Percentiles rank a stretch among this genome's conserved stretches.
These are phyloP conservation scores for Lagria hirta DNA, from an alignment of 2,888 invertebrate species.

Conservation along the genomic window DNA sequence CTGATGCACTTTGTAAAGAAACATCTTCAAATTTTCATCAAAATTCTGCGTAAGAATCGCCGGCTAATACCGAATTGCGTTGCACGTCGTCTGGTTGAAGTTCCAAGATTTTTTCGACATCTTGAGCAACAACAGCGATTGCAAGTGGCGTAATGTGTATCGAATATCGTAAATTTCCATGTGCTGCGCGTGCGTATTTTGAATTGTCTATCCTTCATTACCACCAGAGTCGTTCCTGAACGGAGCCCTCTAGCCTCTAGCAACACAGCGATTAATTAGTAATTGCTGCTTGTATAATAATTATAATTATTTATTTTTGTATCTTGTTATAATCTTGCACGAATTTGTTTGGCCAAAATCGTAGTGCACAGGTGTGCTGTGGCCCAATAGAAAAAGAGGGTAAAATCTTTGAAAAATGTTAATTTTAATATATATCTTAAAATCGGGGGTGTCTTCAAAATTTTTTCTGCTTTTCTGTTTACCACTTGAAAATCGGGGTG, in stretches of 20 bases:
- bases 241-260: conserved; percentile 1
- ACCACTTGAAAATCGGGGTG: too few relatives aligned
- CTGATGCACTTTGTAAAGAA: too few relatives aligned
- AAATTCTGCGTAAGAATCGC: too few relatives aligned
- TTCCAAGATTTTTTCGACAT: too few relatives aligned
- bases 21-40: too few relatives aligned
- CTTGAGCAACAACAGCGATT: too few relatives aligned
- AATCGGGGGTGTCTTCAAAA: too few relatives aligned
- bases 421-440: too few relatives aligned
- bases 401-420: conserved; percentile 1
- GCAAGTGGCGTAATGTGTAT: conserved; percentile 6
- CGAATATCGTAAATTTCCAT: conserved; percentile 1
- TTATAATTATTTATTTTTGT: conserved; percentile 1
- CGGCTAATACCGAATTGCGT: too few relatives aligned
- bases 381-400: conserved; percentile 13
- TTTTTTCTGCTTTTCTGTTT: too few relatives aligned
- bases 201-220: conserved; percentile 1
- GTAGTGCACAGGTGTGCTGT: conserved; percentile 13
- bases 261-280: conserved; percentile 1
- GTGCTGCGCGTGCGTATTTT: conserved; percentile 1
- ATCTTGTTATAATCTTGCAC: conserved; percentile 6
- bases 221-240: neutral
- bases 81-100: too few relatives aligned
- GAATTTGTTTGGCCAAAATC: conserved; percentile 13
- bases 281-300: neutral